Conservation (phyloP, 2,888 invertebrate genomes). For the Merodon equestris region DNA sequence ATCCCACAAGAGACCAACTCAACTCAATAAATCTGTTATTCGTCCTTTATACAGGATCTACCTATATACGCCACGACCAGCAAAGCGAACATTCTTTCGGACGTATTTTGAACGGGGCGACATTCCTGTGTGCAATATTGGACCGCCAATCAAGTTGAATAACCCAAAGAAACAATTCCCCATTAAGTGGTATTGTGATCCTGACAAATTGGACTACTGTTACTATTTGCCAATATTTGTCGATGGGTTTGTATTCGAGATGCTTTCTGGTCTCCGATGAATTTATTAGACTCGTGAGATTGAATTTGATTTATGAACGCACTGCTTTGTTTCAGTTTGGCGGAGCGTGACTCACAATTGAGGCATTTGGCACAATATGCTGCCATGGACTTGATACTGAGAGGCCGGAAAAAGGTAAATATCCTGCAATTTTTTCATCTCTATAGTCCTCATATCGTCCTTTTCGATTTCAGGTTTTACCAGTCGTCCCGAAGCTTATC, state of each 20-base stretch:
- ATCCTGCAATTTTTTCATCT: not conserved
- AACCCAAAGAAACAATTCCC: slow-evolving; percentile 74
- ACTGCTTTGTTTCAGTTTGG: slow-evolving; percentile 78
- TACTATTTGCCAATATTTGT: slow-evolving; percentile 97
- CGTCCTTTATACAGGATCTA: slow-evolving; percentile 71
- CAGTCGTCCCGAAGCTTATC: slow-evolving; percentile 94
- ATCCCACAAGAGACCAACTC: not conserved
- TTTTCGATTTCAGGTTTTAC: slow-evolving; percentile 81
- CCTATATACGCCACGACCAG: slow-evolving; percentile 73
- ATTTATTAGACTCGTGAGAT: not conserved
- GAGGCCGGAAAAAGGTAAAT: slow-evolving; percentile 74
- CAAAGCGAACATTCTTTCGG: slow-evolving; percentile 76
- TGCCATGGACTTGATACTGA: slow-evolving; percentile 89
- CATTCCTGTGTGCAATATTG: slow-evolving; percentile 75
- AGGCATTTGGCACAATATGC: slow-evolving; percentile 91
- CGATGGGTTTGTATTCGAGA: slow-evolving; percentile 83
- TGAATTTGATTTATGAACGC: slow-evolving; percentile 37
- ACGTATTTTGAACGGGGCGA: slow-evolving; percentile 77
- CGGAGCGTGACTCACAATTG: slow-evolving; percentile 90
- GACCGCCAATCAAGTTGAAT: slow-evolving; percentile 71
- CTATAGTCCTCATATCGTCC: not conserved
- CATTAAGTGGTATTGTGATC: slow-evolving; percentile 75
- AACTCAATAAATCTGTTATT: slow-evolving; percentile 20
- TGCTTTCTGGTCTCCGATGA: not conserved
- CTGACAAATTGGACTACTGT: slow-evolving; percentile 87